Base-by-base conservation (phyloP, 2,888 invertebrate genomes). In the Ophraella communa region DNA sequence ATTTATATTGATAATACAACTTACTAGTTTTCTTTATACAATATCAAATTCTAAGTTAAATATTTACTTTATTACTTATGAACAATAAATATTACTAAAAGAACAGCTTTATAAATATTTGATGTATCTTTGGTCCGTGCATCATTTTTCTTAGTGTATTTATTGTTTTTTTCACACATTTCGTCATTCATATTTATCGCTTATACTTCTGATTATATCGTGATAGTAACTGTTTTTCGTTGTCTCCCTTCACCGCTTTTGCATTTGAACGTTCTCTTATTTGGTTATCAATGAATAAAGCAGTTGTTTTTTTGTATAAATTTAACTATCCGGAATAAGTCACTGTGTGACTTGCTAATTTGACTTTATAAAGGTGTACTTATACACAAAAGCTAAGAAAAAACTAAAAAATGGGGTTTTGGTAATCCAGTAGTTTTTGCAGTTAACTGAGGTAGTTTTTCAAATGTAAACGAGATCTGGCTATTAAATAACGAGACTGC, bases 141-240 rank as follows among this genome's bases (percentile, higher is more conserved):
- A 39, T 5, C 8, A 2, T 20, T 45, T 49, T 51, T 51, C 27
- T 49, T 18, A 10, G 49, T 51, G 14, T 51, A 51, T 63, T 49
- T 47, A 30, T 35, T 42, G 67, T 69, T 71, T 70, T 73, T 74
- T 73, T 73, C 74, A 72, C 74, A 76, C 71, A 73, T 72, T 72
- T 72, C 69, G 70, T 74, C 72, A 74, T 75, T 76, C 74, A 74
- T 75, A 76, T 74, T 75, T 75, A 75, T 73, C 71, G 69, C 66
- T 70, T 58, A 68, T 67, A 65, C 60, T 59, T 64, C 53, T 59
- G 74, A 74, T 74, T 67, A 73, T 71, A 74, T 74, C 74, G 68
- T 58, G 69, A 63, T 24, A 59, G 71, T 73, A 73, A 74, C 74
- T 69, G 73, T 73, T 69, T 45, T 18, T 14, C 27, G 21, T 55